Evolutionary conservation across 2,797 vertebrate genomes (phyloP), one percentile per base, ranked within the genome.

Genomic region (Nasua narica): DNA sequence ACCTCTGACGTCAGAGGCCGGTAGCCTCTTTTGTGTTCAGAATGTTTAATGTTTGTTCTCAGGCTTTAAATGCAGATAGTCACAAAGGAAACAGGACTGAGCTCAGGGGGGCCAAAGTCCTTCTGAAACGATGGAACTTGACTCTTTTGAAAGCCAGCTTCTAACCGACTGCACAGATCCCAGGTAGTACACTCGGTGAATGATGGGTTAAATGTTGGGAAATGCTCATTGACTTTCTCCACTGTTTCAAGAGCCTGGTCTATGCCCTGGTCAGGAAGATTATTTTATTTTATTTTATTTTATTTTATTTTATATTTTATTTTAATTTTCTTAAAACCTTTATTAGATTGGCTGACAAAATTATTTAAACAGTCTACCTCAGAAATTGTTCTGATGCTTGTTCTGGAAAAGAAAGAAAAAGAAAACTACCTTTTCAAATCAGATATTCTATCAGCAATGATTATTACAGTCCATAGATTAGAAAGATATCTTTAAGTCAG

Each of bases 11-110:
- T 37, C 19, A 8, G 81, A 72, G 27, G 78, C 69, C 29, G 27
- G 65, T 2, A 82, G 65, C 62, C 62, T 43, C 43, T 89, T 93
- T 95, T 79, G 67, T 77, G 67, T 48, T 74, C 87, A 77, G 74
- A 95, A 54, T 50, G 67, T 87, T 87, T 67, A 25, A 83, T 65
- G 72, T 94, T 94, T 95, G 85, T 76, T 95, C 86, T 84, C 81
- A 72, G 88, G 70, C 50, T 81, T 92, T 83, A 46, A 91, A 9
- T 89, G 78, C 58, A 52, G 48, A 29, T 50, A 67, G 32, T 46
- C 72, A 91, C 69, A 50, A 90, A 96, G 40, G 69, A 77, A 86
- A 79, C 12, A 3, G 60, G 37, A 58, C 37, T 67, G 88, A 52
- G 12, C 35, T 87, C 1, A 0, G 60, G 19, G 2, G 40, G 60